Conservation (phyloP, 2,113 vertebrate genomes). For the Condylura cristata region DNA sequence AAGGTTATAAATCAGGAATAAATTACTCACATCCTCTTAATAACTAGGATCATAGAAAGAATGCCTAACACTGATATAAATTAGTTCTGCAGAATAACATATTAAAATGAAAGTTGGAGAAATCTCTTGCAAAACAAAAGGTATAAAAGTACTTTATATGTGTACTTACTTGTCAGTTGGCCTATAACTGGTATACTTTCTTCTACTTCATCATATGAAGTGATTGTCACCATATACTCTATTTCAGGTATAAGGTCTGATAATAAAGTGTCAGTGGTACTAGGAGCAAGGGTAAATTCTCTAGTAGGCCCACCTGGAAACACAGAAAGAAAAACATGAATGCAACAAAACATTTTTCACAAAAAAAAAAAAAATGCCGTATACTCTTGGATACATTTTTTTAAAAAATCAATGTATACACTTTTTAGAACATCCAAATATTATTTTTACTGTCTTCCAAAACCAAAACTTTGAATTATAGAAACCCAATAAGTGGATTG, state of each 20-base stretch:
- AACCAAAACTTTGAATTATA: constrained; percentile 52
- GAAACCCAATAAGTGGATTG: not conserved
- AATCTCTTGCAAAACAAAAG: constrained; percentile 26
- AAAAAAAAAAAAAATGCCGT: not conserved
- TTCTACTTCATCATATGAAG: constrained; percentile 88
- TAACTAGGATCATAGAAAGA: constrained; percentile 15
- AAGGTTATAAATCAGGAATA: constrained; percentile 36
- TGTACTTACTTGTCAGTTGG: constrained; percentile 94
- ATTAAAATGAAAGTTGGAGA: constrained; percentile 25
- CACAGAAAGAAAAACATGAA: constrained; percentile 65
- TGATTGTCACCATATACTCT: constrained; percentile 92
- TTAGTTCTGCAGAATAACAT: not conserved
- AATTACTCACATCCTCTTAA: constrained; percentile 30
- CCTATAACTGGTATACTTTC: constrained; percentile 95
- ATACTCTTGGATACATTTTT: constrained; percentile 6
- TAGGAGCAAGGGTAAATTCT: constrained; percentile 92
- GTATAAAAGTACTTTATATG: not conserved
- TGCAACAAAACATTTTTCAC: not conserved
- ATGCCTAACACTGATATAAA: not conserved
- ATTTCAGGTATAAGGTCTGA: constrained; percentile 90
- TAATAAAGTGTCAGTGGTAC: constrained; percentile 91
- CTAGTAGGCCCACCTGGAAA: constrained; percentile 90
- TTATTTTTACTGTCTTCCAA: constrained; percentile 33
- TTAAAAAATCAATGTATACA: not conserved
- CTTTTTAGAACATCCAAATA: constrained; percentile 1